phyloP scores from a whole-genome alignment of 2,113 vertebrate genomes.

The Sisor rabdophorus region DNA sequence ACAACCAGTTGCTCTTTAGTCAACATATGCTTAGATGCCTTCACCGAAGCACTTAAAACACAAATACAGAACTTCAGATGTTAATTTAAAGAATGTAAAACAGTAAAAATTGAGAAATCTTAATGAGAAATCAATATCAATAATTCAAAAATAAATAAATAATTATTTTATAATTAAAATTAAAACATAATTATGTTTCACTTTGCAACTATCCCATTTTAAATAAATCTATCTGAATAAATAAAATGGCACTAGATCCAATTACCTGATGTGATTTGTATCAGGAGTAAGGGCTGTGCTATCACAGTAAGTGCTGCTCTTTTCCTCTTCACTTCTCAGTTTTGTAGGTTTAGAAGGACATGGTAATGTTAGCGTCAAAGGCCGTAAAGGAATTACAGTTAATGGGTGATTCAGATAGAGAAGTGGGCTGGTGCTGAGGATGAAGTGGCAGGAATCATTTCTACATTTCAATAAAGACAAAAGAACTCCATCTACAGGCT shows the following conservation, averaged over 20 bases:
- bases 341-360: constrained; percentile 75
- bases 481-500: constrained; percentile 73
- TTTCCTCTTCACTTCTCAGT: constrained; percentile 57
- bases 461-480: constrained; percentile 72
- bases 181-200: too few species aligned
- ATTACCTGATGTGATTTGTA: constrained; percentile 21
- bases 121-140: too few species aligned
- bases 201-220: not conserved
- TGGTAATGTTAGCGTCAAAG: constrained; percentile 72
- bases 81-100: too few species aligned
- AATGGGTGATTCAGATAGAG: constrained; percentile 74
- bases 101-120: too few species aligned
- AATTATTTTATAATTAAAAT: too few species aligned
- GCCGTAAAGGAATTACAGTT: constrained; percentile 66
- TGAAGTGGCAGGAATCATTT: constrained; percentile 64
- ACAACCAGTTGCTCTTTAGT: constrained; percentile 67
- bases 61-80: constrained; percentile 39
- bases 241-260: not conserved
- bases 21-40: constrained; percentile 58
- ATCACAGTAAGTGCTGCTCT: constrained; percentile 48
- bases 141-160: too few species aligned
- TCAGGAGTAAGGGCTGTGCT: constrained; percentile 47
- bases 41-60: constrained; percentile 59
- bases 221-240: not conserved
- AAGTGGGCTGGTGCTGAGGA: constrained; percentile 75